These are phyloP conservation scores for Rhodophaea formosa DNA, from an alignment of 2,888 invertebrate species.

Conservation along the genomic window DNA sequence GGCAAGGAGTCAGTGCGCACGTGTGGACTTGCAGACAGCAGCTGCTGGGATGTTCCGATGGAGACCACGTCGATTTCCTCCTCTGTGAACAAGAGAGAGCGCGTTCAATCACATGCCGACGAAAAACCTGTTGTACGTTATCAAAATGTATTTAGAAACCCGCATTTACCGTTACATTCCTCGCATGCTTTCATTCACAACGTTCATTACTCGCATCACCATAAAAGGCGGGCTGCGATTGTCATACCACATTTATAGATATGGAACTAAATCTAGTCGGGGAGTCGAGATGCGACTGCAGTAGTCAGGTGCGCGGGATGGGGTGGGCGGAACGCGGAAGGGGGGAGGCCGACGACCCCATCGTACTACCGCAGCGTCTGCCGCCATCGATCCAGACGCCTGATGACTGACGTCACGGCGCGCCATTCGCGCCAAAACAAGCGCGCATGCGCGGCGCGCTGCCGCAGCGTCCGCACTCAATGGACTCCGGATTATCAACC, in stretches of 20 bases:
- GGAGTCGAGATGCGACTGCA: conserved; percentile 72
- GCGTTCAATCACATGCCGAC: conserved; percentile 31
- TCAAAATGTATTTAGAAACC: conserved; percentile 28
- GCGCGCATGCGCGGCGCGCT: conserved; percentile 73
- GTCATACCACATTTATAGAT: conserved; percentile 54
- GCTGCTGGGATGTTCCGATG: conserved; percentile 72
- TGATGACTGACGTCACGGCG: conserved; percentile 80
- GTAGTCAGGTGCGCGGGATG: conserved; percentile 69
- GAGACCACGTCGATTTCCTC: conserved; percentile 94
- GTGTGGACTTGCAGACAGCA: conserved; percentile 50
- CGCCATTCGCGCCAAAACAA: conserved; percentile 81
- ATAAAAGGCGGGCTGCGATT: conserved; percentile 65
- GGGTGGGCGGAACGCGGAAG: conserved; percentile 46
- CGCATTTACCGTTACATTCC: conserved; percentile 45
- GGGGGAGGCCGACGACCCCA: conserved; percentile 75
- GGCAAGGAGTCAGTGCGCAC: conserved; percentile 79
- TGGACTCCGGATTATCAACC: conserved; percentile 70
- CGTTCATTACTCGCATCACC: conserved; percentile 63
- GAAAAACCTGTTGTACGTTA: conserved; percentile 16
- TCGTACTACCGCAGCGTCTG: conserved; percentile 81
- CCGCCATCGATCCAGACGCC: conserved; percentile 81
- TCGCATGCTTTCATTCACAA: conserved; percentile 65
- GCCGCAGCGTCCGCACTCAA: conserved; percentile 77
- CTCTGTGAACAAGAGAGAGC: conserved; percentile 82
- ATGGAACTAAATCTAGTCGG: conserved; percentile 60